These are phyloP conservation scores for Oreochromis tanganicae DNA, from an alignment of 2,113 vertebrate genomes.

Conservation along the genomic window DNA sequence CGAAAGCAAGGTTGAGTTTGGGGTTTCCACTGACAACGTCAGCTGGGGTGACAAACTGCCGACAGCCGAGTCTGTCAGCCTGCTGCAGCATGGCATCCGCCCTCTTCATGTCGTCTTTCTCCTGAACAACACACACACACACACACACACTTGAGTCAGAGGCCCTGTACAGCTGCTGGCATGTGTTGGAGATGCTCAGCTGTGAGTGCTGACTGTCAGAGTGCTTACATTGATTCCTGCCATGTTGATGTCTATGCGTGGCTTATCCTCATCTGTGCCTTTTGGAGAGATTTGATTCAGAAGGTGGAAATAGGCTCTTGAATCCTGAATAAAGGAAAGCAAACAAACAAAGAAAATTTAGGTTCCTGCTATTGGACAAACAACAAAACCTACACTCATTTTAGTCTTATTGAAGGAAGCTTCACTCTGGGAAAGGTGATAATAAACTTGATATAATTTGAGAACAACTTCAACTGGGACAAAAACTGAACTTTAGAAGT, in stretches of 20 bases:
- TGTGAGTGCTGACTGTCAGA: background rate
- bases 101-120: conserved; percentile 85
- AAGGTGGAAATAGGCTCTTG: conserved; percentile 92
- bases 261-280: conserved; percentile 87
- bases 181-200: background rate
- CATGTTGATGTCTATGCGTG: conserved; percentile 86
- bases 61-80: conserved; percentile 85
- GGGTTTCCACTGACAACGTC: conserved; percentile 92
- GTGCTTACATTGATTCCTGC: conserved; percentile 82
- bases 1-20: conserved; percentile 92
- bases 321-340: conserved; percentile 75
- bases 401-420: background rate
- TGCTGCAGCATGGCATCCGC: conserved; percentile 92
- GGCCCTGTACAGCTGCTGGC: background rate
- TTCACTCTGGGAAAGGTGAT: background rate
- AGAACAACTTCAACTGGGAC: background rate
- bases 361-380: background rate
- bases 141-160: background rate
- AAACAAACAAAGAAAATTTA: background rate
- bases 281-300: conserved; percentile 92
- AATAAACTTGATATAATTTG: background rate
- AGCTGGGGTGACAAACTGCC: conserved; percentile 90
- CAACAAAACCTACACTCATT: background rate
- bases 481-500: background rate
- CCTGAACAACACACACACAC: conserved; percentile 68